Conservation (phyloP, 2,888 invertebrate genomes). For the Ctenicera cuprea region DNA sequence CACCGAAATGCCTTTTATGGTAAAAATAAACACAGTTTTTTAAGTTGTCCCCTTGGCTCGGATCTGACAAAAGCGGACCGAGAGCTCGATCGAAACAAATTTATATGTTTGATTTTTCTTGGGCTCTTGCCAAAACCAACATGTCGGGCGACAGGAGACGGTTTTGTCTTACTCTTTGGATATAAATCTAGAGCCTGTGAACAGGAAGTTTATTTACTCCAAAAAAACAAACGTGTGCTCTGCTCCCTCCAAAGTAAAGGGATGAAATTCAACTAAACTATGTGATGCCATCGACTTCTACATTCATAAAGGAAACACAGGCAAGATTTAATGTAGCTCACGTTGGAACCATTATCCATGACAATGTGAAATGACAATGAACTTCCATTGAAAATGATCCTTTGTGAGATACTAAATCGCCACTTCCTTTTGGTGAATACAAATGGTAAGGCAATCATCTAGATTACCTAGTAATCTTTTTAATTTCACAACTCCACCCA, state of each 20-base stretch:
- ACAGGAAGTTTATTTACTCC: background rate
- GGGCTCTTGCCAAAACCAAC: conserved; percentile 24
- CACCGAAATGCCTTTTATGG: conserved; percentile 21
- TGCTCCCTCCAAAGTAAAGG: background rate
- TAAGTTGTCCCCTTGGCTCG: conserved; percentile 1
- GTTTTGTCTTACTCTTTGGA: conserved; percentile 14
- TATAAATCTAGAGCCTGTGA: conserved; percentile 21
- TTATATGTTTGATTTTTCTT: conserved; percentile 33
- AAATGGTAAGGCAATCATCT: no score
- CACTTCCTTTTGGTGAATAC: background rate
- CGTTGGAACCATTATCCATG: background rate
- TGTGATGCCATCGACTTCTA: background rate
- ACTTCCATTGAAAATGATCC: background rate
- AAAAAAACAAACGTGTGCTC: background rate
- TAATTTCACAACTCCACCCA: no score
- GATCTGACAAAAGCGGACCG: background rate
- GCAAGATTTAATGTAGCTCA: conserved; percentile 5
- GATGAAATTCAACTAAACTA: background rate
- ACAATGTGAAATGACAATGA: conserved; percentile 16
- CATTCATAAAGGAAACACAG: background rate
- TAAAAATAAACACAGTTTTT: conserved; percentile 26
- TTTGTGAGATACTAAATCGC: conserved; percentile 4
- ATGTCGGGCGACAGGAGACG: conserved; percentile 12
- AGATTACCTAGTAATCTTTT: no score
- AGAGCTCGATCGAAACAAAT: conserved; percentile 17